These are phyloP conservation scores for Eurystomus gularis DNA, from an alignment of 2,113 vertebrate genomes.

Conservation along the genomic window DNA sequence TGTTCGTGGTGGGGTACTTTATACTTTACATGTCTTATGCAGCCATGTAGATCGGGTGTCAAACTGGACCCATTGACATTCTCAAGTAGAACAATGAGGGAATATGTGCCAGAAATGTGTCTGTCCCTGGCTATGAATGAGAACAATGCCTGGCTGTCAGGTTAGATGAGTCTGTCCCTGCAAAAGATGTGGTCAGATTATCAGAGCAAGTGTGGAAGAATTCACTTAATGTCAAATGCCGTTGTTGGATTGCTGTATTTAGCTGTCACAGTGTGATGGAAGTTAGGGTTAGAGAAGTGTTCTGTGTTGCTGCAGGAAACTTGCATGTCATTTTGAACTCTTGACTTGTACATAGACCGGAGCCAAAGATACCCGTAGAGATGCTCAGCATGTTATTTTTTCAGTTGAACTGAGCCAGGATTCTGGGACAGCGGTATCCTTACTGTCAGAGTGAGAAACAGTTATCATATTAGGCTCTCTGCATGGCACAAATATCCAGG, in stretches of 20 bases:
- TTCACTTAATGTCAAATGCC: constrained; percentile 37
- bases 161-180: constrained; percentile 22
- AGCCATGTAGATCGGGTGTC: not conserved
- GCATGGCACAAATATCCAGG: not conserved
- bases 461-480: constrained; percentile 62
- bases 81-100: constrained; percentile 20
- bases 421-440: constrained; percentile 20
- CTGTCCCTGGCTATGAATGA: constrained; percentile 13
- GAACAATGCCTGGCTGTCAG: constrained; percentile 59
- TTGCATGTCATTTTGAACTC: constrained; percentile 57
- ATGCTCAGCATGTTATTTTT: constrained; percentile 33
- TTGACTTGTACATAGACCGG: constrained; percentile 25
- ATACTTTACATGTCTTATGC: not conserved
- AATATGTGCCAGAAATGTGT: not conserved
- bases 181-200: not conserved
- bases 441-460: constrained; percentile 56
- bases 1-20: not conserved
- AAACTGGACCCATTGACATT: not conserved
- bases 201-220: not conserved
- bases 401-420: constrained; percentile 46
- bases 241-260: constrained; percentile 47
- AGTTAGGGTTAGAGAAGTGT: constrained; percentile 56
- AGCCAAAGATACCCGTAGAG: constrained; percentile 34
- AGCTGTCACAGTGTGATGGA: constrained; percentile 49
- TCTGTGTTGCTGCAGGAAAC: constrained; percentile 50